phyloP scores from a whole-genome alignment of 2,113 vertebrate species.

The Andinoacara biseriatus region DNA sequence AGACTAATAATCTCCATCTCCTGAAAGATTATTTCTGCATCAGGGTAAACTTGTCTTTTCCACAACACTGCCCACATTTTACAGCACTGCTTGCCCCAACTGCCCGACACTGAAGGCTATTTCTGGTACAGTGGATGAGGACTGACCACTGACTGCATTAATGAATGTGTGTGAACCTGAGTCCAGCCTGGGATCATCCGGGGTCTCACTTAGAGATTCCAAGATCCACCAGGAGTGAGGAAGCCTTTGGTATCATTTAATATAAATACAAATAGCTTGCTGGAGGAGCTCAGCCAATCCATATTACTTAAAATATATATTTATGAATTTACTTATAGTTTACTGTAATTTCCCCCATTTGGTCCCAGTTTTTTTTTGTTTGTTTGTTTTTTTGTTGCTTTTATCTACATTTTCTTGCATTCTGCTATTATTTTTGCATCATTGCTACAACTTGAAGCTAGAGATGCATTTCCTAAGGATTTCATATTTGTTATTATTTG shows the following conservation, averaged over 20 bases:
- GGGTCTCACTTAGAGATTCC: background rate
- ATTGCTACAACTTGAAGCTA: background rate
- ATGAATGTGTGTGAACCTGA: too few relatives aligned
- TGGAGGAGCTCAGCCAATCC: background rate
- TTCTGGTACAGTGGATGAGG: background rate
- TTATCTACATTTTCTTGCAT: background rate
- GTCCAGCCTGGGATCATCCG: background rate
- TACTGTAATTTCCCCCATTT: too few relatives aligned
- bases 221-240: background rate
- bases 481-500: background rate
- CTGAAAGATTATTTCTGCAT: background rate
- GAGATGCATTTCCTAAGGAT: fast-evolving
- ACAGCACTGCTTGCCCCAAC: background rate
- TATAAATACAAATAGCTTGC: background rate
- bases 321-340: background rate
- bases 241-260: fast-evolving
- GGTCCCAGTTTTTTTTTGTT: background rate
- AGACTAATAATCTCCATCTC: background rate
- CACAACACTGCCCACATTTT: background rate
- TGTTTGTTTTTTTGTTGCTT: background rate
- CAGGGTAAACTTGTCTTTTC: background rate
- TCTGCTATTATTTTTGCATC: background rate
- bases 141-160: background rate
- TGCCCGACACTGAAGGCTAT: background rate
- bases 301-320: background rate